A percentile compares a stretch with the other conserved stretches of the same genome.
Conservation (phyloP, 2,888 invertebrate genomes). For the Pimpla rufipes region DNA sequence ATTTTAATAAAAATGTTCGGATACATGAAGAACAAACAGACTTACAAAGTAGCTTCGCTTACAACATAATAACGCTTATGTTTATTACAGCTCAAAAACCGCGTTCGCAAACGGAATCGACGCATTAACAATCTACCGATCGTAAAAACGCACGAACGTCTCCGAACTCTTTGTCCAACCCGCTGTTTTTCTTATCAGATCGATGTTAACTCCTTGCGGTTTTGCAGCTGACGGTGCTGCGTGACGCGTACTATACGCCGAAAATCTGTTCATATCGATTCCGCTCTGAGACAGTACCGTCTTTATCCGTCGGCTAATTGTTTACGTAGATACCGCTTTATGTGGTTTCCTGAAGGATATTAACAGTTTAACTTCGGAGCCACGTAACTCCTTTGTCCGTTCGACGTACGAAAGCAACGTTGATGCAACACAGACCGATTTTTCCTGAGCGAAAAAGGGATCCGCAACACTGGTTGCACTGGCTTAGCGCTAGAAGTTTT, state of each 20-base stretch:
- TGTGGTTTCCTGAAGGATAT: constrained; percentile 38
- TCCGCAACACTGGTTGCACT: constrained; percentile 46
- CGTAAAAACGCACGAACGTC: background rate
- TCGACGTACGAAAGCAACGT: constrained; percentile 27
- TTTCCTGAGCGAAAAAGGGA: constrained; percentile 39
- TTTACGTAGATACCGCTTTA: background rate
- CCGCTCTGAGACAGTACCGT: no score
- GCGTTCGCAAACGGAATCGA: background rate
- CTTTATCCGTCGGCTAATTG: no score
- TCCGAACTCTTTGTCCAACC: background rate
- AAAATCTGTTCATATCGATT: no score
- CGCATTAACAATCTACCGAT: background rate
- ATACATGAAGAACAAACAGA: no score
- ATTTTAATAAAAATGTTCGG: background rate
- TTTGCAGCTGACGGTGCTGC: background rate
- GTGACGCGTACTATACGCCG: constrained; percentile 3
- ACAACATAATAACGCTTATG: no score
- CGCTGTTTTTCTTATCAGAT: no score
- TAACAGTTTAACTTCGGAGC: constrained; percentile 34
- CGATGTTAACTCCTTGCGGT: background rate
- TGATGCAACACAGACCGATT: constrained; percentile 40
- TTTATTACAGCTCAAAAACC: background rate
- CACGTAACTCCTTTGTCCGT: constrained; percentile 44
- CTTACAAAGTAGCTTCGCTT: no score
- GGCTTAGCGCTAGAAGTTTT: constrained; percentile 49